Evolutionary conservation across 2,797 vertebrate species (phyloP).

Genomic region (Basileuterus tristriatus): DNA sequence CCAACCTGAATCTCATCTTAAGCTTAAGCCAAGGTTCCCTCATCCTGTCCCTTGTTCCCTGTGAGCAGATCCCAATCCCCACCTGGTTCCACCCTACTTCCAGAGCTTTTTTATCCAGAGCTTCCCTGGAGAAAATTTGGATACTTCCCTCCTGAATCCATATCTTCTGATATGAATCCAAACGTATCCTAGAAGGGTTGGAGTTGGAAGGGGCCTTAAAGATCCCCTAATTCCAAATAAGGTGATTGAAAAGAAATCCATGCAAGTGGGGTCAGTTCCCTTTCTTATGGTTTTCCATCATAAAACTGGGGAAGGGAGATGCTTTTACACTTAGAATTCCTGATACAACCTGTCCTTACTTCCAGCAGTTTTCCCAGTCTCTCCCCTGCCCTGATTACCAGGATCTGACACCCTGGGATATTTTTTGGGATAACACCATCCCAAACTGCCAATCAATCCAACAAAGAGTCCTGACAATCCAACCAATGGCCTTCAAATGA

Average conservation of each 20-base stretch:
- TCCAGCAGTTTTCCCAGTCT: neutral
- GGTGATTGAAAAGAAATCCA: neutral
- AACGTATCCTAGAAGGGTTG: rapidly evolving
- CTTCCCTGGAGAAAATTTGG: rapidly evolving
- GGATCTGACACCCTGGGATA: neutral
- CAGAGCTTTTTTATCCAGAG: neutral
- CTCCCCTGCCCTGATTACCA: neutral
- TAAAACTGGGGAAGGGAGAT: rapidly evolving
- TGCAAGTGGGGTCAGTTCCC: neutral
- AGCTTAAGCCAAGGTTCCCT: no score
- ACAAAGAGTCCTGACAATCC: neutral
- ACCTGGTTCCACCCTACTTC: neutral
- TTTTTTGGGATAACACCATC: neutral
- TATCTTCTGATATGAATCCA: neutral
- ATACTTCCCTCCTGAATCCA: neutral
- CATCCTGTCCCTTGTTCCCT: neutral
- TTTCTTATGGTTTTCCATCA: neutral
- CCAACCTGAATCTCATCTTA: neutral
- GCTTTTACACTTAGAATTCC: neutral
- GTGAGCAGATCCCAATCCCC: neutral
- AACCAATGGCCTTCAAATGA: neutral
- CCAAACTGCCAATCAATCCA: neutral
- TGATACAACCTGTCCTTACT: neutral
- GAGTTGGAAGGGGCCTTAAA: neutral
- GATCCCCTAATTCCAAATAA: neutral